Evolutionary conservation across 1,140 invertebrate genomes (phyloP).

Genomic region (Scaptomyza pallida): DNA sequence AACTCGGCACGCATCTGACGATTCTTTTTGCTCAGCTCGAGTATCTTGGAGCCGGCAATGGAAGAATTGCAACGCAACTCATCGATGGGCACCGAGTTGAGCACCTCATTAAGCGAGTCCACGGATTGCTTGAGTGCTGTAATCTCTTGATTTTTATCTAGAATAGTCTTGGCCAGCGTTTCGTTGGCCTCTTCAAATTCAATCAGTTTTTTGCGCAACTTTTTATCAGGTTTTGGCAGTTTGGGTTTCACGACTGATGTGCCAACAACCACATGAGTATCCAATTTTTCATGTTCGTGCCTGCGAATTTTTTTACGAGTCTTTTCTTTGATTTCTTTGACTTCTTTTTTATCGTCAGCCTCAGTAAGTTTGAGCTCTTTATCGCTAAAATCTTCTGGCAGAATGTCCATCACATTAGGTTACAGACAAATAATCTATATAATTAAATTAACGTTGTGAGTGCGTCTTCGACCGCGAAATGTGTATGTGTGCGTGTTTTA

Average conservation of each 20-base stretch:
- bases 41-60: constrained; percentile 85
- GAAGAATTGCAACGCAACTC: constrained; percentile 85
- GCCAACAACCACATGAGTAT: constrained; percentile 46
- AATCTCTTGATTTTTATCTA: constrained; percentile 85
- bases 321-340: constrained; percentile 11
- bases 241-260: constrained; percentile 39
- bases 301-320: constrained; percentile 30
- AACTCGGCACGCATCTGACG: constrained; percentile 85
- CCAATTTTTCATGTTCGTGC: constrained; percentile 28
- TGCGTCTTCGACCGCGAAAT: constrained; percentile 6
- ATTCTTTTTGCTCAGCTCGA: constrained; percentile 86
- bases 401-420: constrained; percentile 28
- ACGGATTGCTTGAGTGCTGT: constrained; percentile 85
- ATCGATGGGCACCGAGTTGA: constrained; percentile 84
- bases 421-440: constrained; percentile 26
- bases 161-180: constrained; percentile 54
- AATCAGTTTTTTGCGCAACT: constrained; percentile 63
- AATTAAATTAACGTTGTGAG: not conserved
- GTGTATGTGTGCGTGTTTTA: constrained; percentile 39
- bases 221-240: constrained; percentile 43
- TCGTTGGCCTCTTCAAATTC: constrained; percentile 64
- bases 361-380: not conserved
- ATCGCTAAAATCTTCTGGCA: not conserved
- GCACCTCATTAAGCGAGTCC: constrained; percentile 84
- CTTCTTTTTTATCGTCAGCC: not conserved